phyloP scores from a whole-genome alignment of 1,140 invertebrate species.

The Drosophila bifasciata region DNA sequence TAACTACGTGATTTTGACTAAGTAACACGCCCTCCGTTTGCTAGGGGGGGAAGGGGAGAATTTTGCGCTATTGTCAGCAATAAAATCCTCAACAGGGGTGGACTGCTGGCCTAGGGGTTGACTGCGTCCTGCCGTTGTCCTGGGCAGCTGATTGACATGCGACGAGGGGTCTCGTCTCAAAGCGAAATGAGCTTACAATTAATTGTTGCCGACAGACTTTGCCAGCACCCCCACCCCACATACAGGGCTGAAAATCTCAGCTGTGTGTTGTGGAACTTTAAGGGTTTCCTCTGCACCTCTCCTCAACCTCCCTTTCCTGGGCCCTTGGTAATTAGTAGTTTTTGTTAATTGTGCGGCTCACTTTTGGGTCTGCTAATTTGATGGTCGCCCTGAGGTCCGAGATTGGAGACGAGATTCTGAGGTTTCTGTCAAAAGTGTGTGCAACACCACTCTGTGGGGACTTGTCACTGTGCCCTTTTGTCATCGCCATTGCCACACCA shows the following conservation, averaged over 20 bases:
- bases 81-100: constrained; percentile 62
- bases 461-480: neutral
- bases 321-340: constrained; percentile 61
- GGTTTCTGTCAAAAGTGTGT: neutral
- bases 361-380: constrained; percentile 58
- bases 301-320: neutral
- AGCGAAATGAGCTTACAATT: constrained; percentile 69
- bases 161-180: constrained; percentile 53
- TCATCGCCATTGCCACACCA: constrained; percentile 24
- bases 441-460: constrained; percentile 9
- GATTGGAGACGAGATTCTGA: constrained; percentile 4
- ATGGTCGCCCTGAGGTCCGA: constrained; percentile 14
- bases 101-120: neutral
- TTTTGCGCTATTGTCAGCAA: constrained; percentile 73
- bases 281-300: constrained; percentile 30
- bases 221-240: neutral
- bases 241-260: constrained; percentile 35
- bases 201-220: constrained; percentile 46
- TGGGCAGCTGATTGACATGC: constrained; percentile 61
- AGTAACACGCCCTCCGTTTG: constrained; percentile 56
- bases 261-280: constrained; percentile 26
- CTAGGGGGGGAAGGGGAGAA: too few relatives aligned
- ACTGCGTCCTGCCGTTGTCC: constrained; percentile 7
- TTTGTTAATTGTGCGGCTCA: constrained; percentile 59
- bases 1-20: constrained; percentile 76